phyloP scores from a whole-genome alignment of 2,888 invertebrate species.

The Clivina fossor region DNA sequence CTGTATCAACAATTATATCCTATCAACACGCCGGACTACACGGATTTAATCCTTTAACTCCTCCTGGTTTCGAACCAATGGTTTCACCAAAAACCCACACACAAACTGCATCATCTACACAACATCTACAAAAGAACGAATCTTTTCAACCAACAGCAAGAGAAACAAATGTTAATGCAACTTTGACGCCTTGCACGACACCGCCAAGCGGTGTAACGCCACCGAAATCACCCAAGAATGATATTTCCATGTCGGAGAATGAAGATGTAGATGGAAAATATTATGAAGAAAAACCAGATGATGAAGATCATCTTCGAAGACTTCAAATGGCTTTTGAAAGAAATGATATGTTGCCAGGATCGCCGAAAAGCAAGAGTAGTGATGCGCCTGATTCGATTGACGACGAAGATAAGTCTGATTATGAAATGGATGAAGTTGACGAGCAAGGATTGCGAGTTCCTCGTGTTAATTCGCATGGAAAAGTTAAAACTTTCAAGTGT shows the following conservation, averaged over 20 bases:
- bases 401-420: constrained; percentile 56
- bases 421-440: constrained; percentile 57
- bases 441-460: constrained; percentile 64
- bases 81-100: constrained; percentile 41
- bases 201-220: constrained; percentile 31
- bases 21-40: constrained; percentile 40
- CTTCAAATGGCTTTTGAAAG: constrained; percentile 50
- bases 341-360: constrained; percentile 41
- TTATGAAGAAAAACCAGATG: constrained; percentile 44
- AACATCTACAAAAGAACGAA: constrained; percentile 48
- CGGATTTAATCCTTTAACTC: constrained; percentile 64
- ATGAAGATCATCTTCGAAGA: constrained; percentile 47
- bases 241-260: constrained; percentile 49
- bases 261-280: constrained; percentile 51
- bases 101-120: too few relatives aligned
- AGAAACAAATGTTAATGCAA: constrained; percentile 42
- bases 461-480: constrained; percentile 75
- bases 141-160: constrained; percentile 52
- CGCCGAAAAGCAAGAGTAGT: constrained; percentile 44
- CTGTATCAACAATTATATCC: constrained; percentile 29
- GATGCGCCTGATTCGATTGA: constrained; percentile 48
- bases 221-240: constrained; percentile 45
- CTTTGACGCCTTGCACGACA: constrained; percentile 38
- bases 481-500: constrained; percentile 87
- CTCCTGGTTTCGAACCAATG: constrained; percentile 59